Base-by-base conservation (phyloP, 2,113 vertebrate species). In the Nanorana parkeri region DNA sequence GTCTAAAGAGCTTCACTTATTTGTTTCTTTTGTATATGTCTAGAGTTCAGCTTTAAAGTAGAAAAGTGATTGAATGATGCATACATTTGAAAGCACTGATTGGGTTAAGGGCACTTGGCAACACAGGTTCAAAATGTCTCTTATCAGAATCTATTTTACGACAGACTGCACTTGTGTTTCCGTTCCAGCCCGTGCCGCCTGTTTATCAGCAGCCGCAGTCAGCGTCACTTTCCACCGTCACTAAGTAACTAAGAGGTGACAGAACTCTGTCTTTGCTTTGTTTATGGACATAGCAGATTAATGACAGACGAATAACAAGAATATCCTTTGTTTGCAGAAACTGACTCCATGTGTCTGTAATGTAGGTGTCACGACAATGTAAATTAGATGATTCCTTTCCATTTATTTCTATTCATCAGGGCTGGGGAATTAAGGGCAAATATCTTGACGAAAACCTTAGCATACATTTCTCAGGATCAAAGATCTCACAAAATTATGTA, bases 241-340 rank as follows among this genome's bases (percentile, higher is more conserved):
- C 90, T 83, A 85, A 84, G 90, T 88, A 84, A 92, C 90, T 32
- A 61, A 64, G 47, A 79, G 87, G 86, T 84, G 85, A 41, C 15
- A 24, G 77, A 10, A 73, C 68, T 29, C n/a, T 74, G 69, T 63
- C 77, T 73, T 21, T 78, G 60, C 24, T 69, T 11, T 72, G 54
- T 60, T 69, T 85, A 68, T 13, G 64, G 73, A 65, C 67, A 20
- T 0, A 0, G 72, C 77, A 13, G 63, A 77, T 74, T 80, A 24
- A 65, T 29, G 73, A 65, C 54, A 65, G 58, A 77, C 84, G 63
- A 68, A 0, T 0, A 83, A 72, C 36, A 26, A n/a, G n/a, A n/a
- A n/a, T 71, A 77, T 58, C 17, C 32, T 16, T 61, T 17, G 28
- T 47, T 47, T 19, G 5, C 17, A 28, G 28, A 55, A 29, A 58